Evolutionary conservation across 2,797 vertebrate genomes (phyloP), one percentile per base, ranked within the genome.

Genomic region (Chloroceryle amazona): DNA sequence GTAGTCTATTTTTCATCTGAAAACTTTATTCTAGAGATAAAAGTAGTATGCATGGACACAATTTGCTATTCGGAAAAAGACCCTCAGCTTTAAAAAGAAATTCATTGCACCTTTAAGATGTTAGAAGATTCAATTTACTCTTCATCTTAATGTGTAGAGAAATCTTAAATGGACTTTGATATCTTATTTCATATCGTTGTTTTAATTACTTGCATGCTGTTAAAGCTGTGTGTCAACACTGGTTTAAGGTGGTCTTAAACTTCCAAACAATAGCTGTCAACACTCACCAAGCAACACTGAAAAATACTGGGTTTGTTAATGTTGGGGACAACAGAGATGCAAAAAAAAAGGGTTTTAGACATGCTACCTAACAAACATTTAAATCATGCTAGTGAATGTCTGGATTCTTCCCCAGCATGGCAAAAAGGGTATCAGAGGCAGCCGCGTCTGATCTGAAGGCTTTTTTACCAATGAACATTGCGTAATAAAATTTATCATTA

Each of bases 401-500:
- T 70, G 54, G 26, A 63, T 93, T 90, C 19, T 86, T 89, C 39
- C 52, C 20, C 47, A 73, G 16, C 15, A 47, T 1, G 4, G 44
- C 15, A 90, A 84, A 83, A 89, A 46, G 7, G 8, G 7, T 49
- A 91, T 47, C 5, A 13, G 76, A 94, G 42, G 60, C 75, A 83
- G 60, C 31, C 52, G 78, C 39, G 55, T 62, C 41, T 61, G 35
- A 61, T 86, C 62, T 75, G 74, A 71, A 9, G 14, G 21, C 0
- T 3, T 18, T 78, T 89, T 82, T 33, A 47, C 8, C 16, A 44
- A 19, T 35, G 37, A 75, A 31, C 17, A 68, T 5, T 0, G 6
- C 76, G n/a, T 72, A 94, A 87, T 73, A 62, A 94, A 57, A 95
- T 90, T 68, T 52, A 68, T 46, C 73, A 9, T 52, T 81, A 78